Base-by-base conservation (phyloP, 2,888 invertebrate genomes). In the Noctua janthina region DNA sequence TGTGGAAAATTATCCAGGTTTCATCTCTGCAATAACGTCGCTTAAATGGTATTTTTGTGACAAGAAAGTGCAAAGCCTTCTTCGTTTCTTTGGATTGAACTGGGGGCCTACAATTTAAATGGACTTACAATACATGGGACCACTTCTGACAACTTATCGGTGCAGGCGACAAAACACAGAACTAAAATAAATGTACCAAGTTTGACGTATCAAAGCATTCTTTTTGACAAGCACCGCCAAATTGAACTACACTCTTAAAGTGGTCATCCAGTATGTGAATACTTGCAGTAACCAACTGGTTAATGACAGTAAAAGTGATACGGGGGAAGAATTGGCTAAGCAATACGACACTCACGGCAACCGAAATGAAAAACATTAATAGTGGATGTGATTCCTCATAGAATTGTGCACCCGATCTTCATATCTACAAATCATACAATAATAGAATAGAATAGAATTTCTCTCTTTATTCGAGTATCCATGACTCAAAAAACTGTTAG, bases 11-110 rank as follows among this genome's bases (percentile, higher is more conserved):
- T 54, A 76, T 78, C 13, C 43, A 35, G 11, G 17, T 74, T 54
- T 59, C 35, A 35, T 62, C 15, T 39, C 15, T 10, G 15, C 67
- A 69, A 79, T 51, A 43, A 15, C 68, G 56, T 73, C 62, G n/a
- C 1, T 4, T 0, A 29, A 74, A 78, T 76, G 49, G n/a, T 67
- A 73, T 81, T 79, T 80, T 81, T 35, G 62, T 43, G 43, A 62
- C 51, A 68, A 59, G 66, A 71, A 76, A 80, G 17, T 29, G n/a
- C 62, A 71, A 46, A 59, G 29, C 17, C 10, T n/a, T n/a, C 4
- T 46, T 5, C 3, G 23, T 15, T 64, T 49, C 62, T 29, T 5
- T 35, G 3, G 4, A n/a, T n/a, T n/a, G 0, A 59, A 59, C 13
- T 13, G 5, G 13, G 13, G 5, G 1, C n/a, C 11, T 59, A 5